A percentile compares a stretch with the other conserved stretches of the same genome.
These are phyloP conservation scores for Ophiothrix spiculata DNA, from an alignment of 35 echinoderm and acorn worm species.

Conservation along the genomic window DNA sequence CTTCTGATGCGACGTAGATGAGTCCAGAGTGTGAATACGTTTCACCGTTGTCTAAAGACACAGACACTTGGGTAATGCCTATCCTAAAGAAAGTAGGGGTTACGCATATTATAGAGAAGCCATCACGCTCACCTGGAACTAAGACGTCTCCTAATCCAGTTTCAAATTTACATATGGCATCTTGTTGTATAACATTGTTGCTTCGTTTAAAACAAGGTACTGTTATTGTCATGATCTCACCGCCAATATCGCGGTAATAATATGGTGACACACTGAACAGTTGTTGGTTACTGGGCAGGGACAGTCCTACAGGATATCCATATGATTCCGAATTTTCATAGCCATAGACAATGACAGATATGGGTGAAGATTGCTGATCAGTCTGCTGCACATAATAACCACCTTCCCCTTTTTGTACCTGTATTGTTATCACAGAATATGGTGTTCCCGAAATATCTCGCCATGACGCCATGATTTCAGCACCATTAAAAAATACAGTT, in stretches of 20 bases:
- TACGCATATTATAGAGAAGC: slow-evolving; percentile 24
- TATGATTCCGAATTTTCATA: slow-evolving; percentile 52
- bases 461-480: neutral
- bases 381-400: slow-evolving; percentile 59
- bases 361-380: slow-evolving; percentile 8
- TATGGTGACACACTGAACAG: slow-evolving; percentile 43
- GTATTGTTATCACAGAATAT: slow-evolving; percentile 47
- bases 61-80: slow-evolving; percentile 30
- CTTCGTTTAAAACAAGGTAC: slow-evolving; percentile 46
- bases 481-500: slow-evolving; percentile 31
- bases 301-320: slow-evolving; percentile 59
- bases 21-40: slow-evolving; percentile 45
- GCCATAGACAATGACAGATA: slow-evolving; percentile 66
- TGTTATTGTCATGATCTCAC: slow-evolving; percentile 41
- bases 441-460: slow-evolving; percentile 15
- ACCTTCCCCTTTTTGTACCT: slow-evolving; percentile 54
- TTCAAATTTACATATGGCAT: slow-evolving; percentile 31
- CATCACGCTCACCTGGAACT: neutral
- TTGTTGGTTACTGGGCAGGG: slow-evolving; percentile 42
- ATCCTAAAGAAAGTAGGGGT: slow-evolving; percentile 29
- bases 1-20: slow-evolving; percentile 53
- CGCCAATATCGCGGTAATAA: slow-evolving; percentile 51
- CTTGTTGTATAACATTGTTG: too few relatives aligned
- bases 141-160: neutral
- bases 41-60: slow-evolving; percentile 50